Base-by-base conservation (phyloP, 2,888 invertebrate genomes). In the Trichopria drosophilae region DNA sequence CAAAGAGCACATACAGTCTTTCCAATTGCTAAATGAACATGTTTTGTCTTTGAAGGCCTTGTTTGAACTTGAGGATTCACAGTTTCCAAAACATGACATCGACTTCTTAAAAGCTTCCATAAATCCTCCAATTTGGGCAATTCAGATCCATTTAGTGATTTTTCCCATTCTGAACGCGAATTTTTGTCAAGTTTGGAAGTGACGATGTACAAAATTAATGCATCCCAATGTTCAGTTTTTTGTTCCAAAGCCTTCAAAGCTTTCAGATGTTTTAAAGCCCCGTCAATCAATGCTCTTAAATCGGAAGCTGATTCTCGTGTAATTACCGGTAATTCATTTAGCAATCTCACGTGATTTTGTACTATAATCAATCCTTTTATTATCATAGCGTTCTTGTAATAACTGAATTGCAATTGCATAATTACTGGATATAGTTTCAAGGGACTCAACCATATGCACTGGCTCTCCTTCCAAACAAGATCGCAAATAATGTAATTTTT, bases 221-320 rank as follows among this genome's bases (percentile, higher is more conserved):
- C 24, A 15, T 47, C 47, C 47, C 47, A 47, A n/a, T 39, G 18
- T 10, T 47, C 47, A 3, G 13, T 16, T 15, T 23, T n/a, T 19
- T 39, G 12, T 1, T n/a, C 28, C 12, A 39, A 12, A 4, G 39
- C 16, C 13, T 39, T 47, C 6, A 47, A 10, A 7, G 47, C n/a
- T 1, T 16, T 6, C 16, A 47, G 40, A 32, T 47, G 32, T 24
- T 19, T 40, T 9, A 32, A 32, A n/a, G 19, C 10, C n/a, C 5
- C 18, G 9, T 47, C 47, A 13, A 47, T 10, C 2, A 47, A 9
- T 5, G 12, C 6, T 16, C 32, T 6, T 4, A 47, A 15, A 1
- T 47, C 39, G 2, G 4, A 9, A n/a, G n/a, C 6, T 1, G 23
- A 31, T 0, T 47, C 10, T 4, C 15, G 9, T n/a, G 12, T 18